These are phyloP conservation scores for Herpetotheres cachinnans DNA, from an alignment of 2,113 vertebrate species.

Conservation along the genomic window DNA sequence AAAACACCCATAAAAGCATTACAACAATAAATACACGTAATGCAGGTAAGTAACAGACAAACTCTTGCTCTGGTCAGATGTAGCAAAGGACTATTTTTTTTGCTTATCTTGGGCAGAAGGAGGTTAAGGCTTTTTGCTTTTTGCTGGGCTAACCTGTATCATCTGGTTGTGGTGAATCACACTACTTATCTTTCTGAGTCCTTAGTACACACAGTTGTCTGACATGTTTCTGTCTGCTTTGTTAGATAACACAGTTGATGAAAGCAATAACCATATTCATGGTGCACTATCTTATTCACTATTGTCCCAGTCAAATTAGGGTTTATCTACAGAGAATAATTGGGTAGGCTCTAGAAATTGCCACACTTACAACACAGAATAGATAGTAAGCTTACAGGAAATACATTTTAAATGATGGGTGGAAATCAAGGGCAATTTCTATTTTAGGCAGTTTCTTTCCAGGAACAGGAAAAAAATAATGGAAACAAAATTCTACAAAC, in stretches of 20 bases:
- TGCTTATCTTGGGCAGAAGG: background rate
- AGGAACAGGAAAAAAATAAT: background rate
- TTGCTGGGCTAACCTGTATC: background rate
- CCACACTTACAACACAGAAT: background rate
- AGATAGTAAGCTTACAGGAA: background rate
- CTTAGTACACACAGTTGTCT: background rate
- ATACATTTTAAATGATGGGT: background rate
- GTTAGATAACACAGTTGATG: slow-evolving; percentile 4
- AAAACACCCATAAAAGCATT: background rate
- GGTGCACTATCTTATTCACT: background rate
- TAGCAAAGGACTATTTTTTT: background rate
- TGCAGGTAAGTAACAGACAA: background rate
- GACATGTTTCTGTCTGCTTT: background rate
- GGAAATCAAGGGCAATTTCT: background rate
- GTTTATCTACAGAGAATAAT: background rate
- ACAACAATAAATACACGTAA: background rate
- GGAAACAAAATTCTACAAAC: background rate
- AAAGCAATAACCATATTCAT: background rate
- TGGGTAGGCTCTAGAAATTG: background rate
- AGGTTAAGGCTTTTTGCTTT: background rate
- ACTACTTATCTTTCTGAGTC: background rate
- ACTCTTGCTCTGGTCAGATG: background rate
- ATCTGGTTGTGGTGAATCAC: background rate
- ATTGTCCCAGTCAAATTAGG: background rate
- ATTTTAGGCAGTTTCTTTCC: background rate